phyloP scores from a whole-genome alignment of 2,797 vertebrate species.

The Eutrigla gurnardus region DNA sequence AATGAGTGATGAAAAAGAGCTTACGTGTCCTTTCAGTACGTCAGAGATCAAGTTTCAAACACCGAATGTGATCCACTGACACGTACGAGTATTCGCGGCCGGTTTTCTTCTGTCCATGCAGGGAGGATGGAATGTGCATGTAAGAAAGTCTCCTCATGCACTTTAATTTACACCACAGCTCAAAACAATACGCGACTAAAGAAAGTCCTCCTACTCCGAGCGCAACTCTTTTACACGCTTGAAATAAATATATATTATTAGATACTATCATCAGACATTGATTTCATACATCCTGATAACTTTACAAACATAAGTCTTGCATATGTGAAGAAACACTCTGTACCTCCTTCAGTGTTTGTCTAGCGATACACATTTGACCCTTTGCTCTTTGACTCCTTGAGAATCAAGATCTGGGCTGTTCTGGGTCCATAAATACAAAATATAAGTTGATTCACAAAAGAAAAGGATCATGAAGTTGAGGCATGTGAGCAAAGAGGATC shows the following conservation, averaged over 20 bases:
- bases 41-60: background rate
- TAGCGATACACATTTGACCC: conserved; percentile 48
- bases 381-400: conserved; percentile 37
- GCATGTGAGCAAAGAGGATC: conserved; percentile 23
- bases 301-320: conserved; percentile 21
- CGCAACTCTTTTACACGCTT: conserved; percentile 37
- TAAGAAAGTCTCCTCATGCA: conserved; percentile 50
- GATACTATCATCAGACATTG: conserved; percentile 60
- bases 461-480: conserved; percentile 12
- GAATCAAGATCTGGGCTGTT: conserved; percentile 32
- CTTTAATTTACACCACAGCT: conserved; percentile 67
- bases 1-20: background rate
- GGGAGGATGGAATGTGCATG: conserved; percentile 57
- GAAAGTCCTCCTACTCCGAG: conserved; percentile 49
- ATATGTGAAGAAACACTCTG: conserved; percentile 48
- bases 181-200: conserved; percentile 34
- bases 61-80: conserved; percentile 3
- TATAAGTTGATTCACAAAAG: conserved; percentile 36
- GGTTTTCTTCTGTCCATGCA: conserved; percentile 7
- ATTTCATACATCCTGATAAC: conserved; percentile 47
- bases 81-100: background rate
- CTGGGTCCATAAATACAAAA: conserved; percentile 24
- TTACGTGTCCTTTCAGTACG: background rate
- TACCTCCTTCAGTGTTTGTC: conserved; percentile 44
- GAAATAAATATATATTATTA: conserved; percentile 74